Conservation (phyloP, 2,888 invertebrate genomes). For the Drosophila paramelanica region DNA sequence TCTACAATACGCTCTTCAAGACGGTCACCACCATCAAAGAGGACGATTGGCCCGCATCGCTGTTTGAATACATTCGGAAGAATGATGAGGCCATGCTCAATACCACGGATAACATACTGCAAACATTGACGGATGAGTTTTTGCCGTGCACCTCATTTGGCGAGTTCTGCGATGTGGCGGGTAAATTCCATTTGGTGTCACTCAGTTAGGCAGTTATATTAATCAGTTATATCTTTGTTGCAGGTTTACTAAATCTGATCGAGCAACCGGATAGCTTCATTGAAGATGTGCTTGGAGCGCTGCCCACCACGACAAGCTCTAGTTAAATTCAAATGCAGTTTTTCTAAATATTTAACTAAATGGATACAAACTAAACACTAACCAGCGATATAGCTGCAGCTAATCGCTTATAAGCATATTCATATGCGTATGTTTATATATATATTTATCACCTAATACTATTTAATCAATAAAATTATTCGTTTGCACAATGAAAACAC, state of each 20-base stretch:
- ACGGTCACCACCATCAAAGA: slow-evolving; percentile 90
- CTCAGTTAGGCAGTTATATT: not conserved
- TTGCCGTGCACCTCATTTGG: slow-evolving; percentile 95
- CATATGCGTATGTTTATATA: slow-evolving; percentile 46
- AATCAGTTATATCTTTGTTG: slow-evolving; percentile 4
- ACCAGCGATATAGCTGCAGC: slow-evolving; percentile 19
- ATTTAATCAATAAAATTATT: slow-evolving; percentile 80
- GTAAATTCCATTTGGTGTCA: slow-evolving; percentile 82
- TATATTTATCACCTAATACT: slow-evolving; percentile 71
- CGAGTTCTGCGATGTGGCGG: slow-evolving; percentile 97
- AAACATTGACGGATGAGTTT: slow-evolving; percentile 93
- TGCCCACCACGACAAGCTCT: slow-evolving; percentile 79
- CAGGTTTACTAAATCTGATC: slow-evolving; percentile 83
- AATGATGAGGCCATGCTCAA: slow-evolving; percentile 96
- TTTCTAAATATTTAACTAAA: slow-evolving; percentile 31
- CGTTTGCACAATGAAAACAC: slow-evolving; percentile 71
- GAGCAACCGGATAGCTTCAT: slow-evolving; percentile 84
- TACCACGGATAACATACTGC: slow-evolving; percentile 93
- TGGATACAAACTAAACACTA: slow-evolving; percentile 28
- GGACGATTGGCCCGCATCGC: slow-evolving; percentile 94
- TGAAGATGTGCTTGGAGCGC: slow-evolving; percentile 77
- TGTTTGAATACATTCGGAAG: slow-evolving; percentile 97
- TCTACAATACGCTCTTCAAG: slow-evolving; percentile 95
- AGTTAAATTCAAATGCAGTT: slow-evolving; percentile 59
- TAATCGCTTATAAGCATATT: slow-evolving; percentile 27